Percentiles rank a stretch among this genome's conserved stretches.
Evolutionary conservation across 2,797 vertebrate species (phyloP).

Genomic region (Natrix natrix): DNA sequence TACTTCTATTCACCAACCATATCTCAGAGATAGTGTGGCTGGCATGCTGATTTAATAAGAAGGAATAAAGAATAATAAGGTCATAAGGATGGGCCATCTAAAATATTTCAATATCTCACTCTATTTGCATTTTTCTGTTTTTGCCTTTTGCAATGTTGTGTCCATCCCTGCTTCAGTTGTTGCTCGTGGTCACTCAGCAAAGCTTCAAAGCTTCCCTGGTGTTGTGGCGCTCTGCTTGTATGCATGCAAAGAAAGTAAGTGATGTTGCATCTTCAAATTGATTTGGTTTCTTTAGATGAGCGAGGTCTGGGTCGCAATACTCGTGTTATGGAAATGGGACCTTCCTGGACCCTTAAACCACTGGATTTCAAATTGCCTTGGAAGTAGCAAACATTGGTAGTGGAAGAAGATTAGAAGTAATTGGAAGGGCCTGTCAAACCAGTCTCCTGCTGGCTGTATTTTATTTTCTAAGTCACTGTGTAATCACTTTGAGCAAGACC

Average conservation of each 20-base stretch:
- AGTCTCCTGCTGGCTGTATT: conserved; percentile 45
- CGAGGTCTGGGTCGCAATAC: not conserved
- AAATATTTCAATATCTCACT: not conserved
- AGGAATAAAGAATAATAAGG: not conserved
- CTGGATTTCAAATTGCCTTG: not conserved
- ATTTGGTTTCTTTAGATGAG: not conserved
- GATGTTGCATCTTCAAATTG: not conserved
- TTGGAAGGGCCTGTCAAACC: conserved; percentile 49
- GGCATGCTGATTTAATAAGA: too few relatives aligned
- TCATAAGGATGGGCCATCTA: not conserved
- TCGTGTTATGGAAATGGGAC: conserved; percentile 23
- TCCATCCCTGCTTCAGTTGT: not conserved
- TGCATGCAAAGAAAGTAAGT: not conserved
- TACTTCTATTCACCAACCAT: too few relatives aligned
- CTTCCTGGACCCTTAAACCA: conserved; percentile 35
- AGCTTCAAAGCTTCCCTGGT: not conserved
- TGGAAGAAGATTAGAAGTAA: conserved; percentile 48
- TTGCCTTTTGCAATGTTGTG: not conserved
- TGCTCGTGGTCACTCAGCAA: not conserved
- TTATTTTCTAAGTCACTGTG: conserved; percentile 60
- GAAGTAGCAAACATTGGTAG: not conserved
- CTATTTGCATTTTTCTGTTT: not conserved
- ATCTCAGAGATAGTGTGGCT: too few relatives aligned
- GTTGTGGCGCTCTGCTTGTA: not conserved
- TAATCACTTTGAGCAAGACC: conserved; percentile 62